Conservation (phyloP, 92 coral and sea anemone species). For the Parazoanthus darwini region DNA sequence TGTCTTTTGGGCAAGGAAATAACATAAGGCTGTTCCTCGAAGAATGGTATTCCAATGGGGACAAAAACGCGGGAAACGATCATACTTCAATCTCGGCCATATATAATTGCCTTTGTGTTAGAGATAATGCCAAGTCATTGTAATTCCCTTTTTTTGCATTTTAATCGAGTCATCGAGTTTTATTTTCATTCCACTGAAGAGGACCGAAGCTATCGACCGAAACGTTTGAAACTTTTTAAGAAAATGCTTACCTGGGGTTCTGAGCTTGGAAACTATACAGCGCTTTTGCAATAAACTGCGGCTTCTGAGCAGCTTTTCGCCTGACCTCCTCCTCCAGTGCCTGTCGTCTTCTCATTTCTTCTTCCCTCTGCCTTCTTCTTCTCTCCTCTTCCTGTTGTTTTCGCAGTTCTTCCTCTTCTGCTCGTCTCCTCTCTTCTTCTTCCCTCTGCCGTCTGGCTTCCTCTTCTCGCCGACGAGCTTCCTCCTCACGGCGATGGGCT, state of each 20-base stretch:
- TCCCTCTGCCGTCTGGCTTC: constrained; percentile 55
- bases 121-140: no score
- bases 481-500: constrained; percentile 60
- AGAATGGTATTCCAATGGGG: no score
- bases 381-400: constrained; percentile 61
- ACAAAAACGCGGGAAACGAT: no score
- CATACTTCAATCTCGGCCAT: no score
- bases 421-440: constrained; percentile 54
- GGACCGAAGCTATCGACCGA: no score
- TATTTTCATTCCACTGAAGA: no score
- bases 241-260: constrained; percentile 70
- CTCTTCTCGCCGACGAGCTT: constrained; percentile 63
- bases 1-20: no score
- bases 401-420: constrained; percentile 43
- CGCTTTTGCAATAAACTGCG: constrained; percentile 87
- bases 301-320: constrained; percentile 63
- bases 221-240: no score
- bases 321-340: constrained; percentile 63
- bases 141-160: no score
- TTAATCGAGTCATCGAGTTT: no score
- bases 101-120: no score
- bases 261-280: constrained; percentile 87
- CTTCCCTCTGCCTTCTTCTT: constrained; percentile 69
- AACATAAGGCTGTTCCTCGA: no score
- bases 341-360: constrained; percentile 51